Conservation (phyloP, 2,888 invertebrate species). For the Melinaea marsaeus region DNA sequence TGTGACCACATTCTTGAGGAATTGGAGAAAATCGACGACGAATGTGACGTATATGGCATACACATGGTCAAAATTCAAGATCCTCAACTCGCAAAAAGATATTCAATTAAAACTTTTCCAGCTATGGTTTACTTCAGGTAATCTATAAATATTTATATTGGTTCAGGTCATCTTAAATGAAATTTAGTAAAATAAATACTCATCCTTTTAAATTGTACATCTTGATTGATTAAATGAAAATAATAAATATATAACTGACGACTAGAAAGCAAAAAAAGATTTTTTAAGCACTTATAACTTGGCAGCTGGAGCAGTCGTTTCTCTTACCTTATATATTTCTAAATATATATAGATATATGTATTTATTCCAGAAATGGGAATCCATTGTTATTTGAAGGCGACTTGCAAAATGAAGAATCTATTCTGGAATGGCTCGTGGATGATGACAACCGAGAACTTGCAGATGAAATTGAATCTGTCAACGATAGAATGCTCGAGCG, state of each 20-base stretch:
- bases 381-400: conserved; percentile 92
- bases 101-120: conserved; percentile 96
- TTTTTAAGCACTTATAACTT: no score
- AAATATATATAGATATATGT: not conserved
- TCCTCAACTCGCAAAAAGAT: conserved; percentile 92
- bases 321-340: no score
- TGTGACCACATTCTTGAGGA: conserved; percentile 94
- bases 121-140: conserved; percentile 94
- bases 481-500: conserved; percentile 93
- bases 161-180: not conserved
- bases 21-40: conserved; percentile 92
- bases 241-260: not conserved
- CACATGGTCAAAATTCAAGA: conserved; percentile 96
- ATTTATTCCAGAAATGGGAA: conserved; percentile 86
- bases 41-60: conserved; percentile 94
- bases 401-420: conserved; percentile 93
- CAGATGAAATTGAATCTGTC: conserved; percentile 95
- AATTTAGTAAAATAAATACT: no score
- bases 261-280: not conserved
- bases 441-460: conserved; percentile 94
- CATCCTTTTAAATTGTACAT: no score
- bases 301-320: no score
- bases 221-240: no score
- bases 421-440: conserved; percentile 95
- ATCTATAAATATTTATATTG: conserved; percentile 13